phyloP scores from a whole-genome alignment of 2,888 invertebrate genomes.

The Campoplex capitator region DNA sequence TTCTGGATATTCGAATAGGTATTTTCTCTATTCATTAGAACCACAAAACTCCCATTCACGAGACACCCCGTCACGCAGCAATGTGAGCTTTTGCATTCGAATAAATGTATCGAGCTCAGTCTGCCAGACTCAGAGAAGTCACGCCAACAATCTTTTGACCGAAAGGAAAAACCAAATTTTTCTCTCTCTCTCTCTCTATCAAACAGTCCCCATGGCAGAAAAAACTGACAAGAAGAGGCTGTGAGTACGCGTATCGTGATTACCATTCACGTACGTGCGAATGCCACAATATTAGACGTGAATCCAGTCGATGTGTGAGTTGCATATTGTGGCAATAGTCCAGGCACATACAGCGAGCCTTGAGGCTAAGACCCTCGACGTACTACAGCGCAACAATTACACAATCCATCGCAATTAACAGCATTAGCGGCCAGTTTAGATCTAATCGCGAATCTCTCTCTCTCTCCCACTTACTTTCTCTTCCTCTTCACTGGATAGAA shows the following conservation, averaged over 20 bases:
- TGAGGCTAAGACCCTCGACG: constrained; percentile 56
- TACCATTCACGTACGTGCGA: constrained; percentile 34
- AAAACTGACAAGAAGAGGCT: background rate
- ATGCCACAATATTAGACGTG: constrained; percentile 22
- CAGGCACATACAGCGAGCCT: constrained; percentile 34
- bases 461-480: constrained; percentile 42
- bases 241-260: constrained; percentile 14
- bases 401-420: constrained; percentile 79
- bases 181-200: background rate
- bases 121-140: background rate
- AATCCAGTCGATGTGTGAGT: constrained; percentile 1
- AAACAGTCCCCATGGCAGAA: background rate
- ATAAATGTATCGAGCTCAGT: background rate
- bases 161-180: background rate
- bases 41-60: background rate
- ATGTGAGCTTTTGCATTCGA: too few relatives aligned
- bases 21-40: background rate
- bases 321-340: constrained; percentile 23
- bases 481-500: background rate
- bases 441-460: constrained; percentile 72
- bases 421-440: constrained; percentile 76
- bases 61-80: too few relatives aligned
- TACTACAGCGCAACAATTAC: constrained; percentile 73
- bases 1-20: background rate
- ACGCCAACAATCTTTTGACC: background rate